A percentile compares a stretch with the other conserved stretches of the same genome.
These are phyloP conservation scores for Hypomecis atomaria DNA, from an alignment of 2,888 invertebrate genomes.

Conservation along the genomic window DNA sequence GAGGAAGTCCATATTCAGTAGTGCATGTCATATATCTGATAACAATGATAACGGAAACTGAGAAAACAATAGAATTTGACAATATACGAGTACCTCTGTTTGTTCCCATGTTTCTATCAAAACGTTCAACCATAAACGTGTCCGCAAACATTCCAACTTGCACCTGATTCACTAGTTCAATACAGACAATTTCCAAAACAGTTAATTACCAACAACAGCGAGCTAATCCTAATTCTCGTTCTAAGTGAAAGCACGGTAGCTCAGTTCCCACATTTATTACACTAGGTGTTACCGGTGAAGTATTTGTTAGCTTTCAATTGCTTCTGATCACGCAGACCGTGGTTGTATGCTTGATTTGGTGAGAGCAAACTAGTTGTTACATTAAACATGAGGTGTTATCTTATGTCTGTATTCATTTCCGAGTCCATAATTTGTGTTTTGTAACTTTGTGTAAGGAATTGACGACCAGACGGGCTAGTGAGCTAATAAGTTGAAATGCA, in stretches of 20 bases:
- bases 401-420: not conserved
- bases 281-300: slow-evolving; percentile 24
- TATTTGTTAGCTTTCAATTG: slow-evolving; percentile 28
- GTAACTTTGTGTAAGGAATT: no score
- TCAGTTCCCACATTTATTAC: slow-evolving; percentile 30
- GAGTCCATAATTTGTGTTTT: not conserved
- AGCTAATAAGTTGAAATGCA: no score
- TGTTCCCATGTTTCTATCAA: no score
- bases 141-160: no score
- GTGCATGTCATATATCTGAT: no score
- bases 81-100: no score
- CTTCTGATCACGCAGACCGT: slow-evolving; percentile 28
- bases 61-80: no score
- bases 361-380: slow-evolving; percentile 10
- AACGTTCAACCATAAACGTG: no score
- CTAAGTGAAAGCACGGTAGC: slow-evolving; percentile 27
- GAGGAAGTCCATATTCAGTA: no score
- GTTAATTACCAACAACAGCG: slow-evolving; percentile 16
- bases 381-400: not conserved
- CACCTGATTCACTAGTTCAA: not conserved
- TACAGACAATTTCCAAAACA: not conserved
- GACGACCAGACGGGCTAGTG: no score
- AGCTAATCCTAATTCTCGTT: slow-evolving; percentile 10
- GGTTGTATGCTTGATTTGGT: slow-evolving; percentile 18
- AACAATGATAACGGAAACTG: no score